Evolutionary conservation across 2,797 vertebrate species (phyloP).

Genomic region (Paratrypauchen microcephalus): DNA sequence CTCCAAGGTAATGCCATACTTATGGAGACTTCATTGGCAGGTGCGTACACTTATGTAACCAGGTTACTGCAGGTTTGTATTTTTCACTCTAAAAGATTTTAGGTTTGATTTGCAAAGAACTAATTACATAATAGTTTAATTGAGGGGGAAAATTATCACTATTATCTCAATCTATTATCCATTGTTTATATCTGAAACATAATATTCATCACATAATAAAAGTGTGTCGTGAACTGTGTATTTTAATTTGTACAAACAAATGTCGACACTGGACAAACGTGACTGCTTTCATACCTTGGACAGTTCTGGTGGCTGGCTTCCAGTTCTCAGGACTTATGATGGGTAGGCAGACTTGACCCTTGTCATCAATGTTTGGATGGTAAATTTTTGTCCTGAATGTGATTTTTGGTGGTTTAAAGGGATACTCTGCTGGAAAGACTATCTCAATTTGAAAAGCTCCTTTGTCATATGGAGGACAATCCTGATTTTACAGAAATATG

Average conservation of each 20-base stretch:
- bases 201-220: not conserved
- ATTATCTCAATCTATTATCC: not conserved
- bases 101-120: not conserved
- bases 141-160: not conserved
- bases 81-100: not conserved
- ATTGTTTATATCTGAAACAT: not conserved
- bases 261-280: not conserved
- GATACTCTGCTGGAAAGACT: slow-evolving; percentile 94
- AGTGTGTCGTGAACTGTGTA: not conserved
- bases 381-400: slow-evolving; percentile 99
- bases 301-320: slow-evolving; percentile 96
- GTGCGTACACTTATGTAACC: too few species aligned
- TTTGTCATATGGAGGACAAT: slow-evolving; percentile 94
- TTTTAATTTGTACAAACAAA: not conserved
- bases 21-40: not conserved
- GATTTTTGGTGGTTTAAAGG: slow-evolving; percentile 97
- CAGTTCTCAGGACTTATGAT: slow-evolving; percentile 98
- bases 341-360: slow-evolving; percentile 96
- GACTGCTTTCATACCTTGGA: slow-evolving; percentile 80
- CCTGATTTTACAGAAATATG: slow-evolving; percentile 55
- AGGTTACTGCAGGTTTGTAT: not conserved
- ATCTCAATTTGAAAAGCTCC: slow-evolving; percentile 97
- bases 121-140: not conserved
- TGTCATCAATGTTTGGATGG: slow-evolving; percentile 98
- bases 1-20: not conserved